These are phyloP conservation scores for Carassius gibelio DNA, from an alignment of 2,113 vertebrate genomes.

Conservation along the genomic window DNA sequence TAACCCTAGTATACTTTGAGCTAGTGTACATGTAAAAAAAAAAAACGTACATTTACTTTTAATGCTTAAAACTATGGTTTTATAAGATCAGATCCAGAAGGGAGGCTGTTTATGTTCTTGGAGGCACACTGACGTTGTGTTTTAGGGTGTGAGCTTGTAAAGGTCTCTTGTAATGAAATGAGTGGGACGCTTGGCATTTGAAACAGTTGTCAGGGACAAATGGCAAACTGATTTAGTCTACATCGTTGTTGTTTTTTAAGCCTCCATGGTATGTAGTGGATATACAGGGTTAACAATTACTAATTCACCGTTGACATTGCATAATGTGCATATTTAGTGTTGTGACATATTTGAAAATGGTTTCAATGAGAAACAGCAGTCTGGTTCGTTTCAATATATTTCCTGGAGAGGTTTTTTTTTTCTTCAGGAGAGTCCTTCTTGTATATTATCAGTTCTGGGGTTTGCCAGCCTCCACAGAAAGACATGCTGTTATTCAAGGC, in stretches of 20 bases:
- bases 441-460: not conserved
- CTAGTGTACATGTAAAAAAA: not conserved
- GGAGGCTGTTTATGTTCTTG: not conserved
- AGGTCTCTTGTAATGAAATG: conserved; percentile 25
- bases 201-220: conserved; percentile 24
- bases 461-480: conserved; percentile 32
- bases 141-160: conserved; percentile 5
- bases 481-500: conserved; percentile 19
- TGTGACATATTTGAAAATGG: not conserved
- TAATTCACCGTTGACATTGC: conserved; percentile 7
- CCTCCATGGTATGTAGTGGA: not conserved
- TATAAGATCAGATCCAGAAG: not conserved
- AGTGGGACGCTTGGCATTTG: conserved; percentile 10
- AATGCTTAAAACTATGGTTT: not conserved
- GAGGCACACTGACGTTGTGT: not conserved
- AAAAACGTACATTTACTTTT: not conserved
- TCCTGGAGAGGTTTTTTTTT: conserved; percentile 16
- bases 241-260: not conserved
- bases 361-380: not conserved
- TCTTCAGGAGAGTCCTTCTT: not conserved
- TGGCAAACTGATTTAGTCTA: conserved; percentile 8
- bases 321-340: not conserved
- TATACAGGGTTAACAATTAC: conserved; percentile 14
- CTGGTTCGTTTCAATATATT: not conserved
- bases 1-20: not conserved